Evolutionary conservation across 2,113 vertebrate species (phyloP).

Genomic region (Antennarius striatus): DNA sequence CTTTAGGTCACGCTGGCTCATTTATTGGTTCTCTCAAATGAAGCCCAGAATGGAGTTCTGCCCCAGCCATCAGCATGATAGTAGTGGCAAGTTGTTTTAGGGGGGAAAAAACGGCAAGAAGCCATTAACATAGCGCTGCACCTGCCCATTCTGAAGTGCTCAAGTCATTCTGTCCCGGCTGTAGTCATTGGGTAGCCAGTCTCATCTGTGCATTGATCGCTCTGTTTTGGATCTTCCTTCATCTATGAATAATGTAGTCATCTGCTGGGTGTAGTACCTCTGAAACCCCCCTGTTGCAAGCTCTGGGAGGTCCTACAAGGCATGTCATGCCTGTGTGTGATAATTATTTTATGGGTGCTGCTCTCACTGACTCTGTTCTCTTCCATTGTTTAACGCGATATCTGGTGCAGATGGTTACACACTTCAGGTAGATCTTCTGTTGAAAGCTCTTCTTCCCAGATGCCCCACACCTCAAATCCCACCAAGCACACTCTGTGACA

Average conservation of each 20-base stretch:
- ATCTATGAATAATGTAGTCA: slow-evolving; percentile 76
- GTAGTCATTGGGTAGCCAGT: slow-evolving; percentile 41
- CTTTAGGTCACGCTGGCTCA: slow-evolving; percentile 36
- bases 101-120: slow-evolving; percentile 16
- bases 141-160: slow-evolving; percentile 42
- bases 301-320: slow-evolving; percentile 41
- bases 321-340: slow-evolving; percentile 52
- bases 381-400: neutral
- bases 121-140: slow-evolving; percentile 43
- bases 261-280: slow-evolving; percentile 50
- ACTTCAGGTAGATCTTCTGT: slow-evolving; percentile 26
- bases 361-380: slow-evolving; percentile 7
- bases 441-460: slow-evolving; percentile 3
- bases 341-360: slow-evolving; percentile 65
- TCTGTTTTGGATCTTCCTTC: slow-evolving; percentile 69
- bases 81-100: slow-evolving; percentile 22
- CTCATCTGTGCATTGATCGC: slow-evolving; percentile 68
- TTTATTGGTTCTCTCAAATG: slow-evolving; percentile 50
- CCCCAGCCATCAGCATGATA: slow-evolving; percentile 17
- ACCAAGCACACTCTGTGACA: neutral
- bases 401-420: slow-evolving; percentile 26
- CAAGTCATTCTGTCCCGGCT: slow-evolving; percentile 41
- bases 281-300: slow-evolving; percentile 30
- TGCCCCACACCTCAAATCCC: slow-evolving; percentile 9
- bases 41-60: slow-evolving; percentile 18